phyloP scores from a whole-genome alignment of 2,113 vertebrate species.

The Phaethon lepturus region DNA sequence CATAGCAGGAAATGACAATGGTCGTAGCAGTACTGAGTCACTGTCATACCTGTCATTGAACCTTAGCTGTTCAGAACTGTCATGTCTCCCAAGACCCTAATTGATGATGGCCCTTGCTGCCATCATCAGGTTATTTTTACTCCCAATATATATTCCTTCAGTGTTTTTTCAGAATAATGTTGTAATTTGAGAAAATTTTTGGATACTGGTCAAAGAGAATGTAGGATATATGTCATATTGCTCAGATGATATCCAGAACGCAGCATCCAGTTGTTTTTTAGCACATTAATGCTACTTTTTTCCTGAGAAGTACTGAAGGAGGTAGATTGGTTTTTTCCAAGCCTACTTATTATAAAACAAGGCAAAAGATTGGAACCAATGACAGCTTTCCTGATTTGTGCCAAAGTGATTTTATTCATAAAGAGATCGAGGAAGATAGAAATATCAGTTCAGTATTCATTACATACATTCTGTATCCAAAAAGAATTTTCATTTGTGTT shows the following conservation, averaged over 20 bases:
- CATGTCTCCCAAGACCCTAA: neutral
- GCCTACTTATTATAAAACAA: neutral
- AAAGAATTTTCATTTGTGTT: neutral
- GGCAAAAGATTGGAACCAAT: neutral
- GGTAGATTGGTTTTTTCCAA: too few relatives aligned
- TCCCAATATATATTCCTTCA: neutral
- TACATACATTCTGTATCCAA: neutral
- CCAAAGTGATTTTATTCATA: neutral
- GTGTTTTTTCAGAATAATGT: neutral
- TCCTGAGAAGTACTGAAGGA: neutral
- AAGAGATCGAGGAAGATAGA: neutral
- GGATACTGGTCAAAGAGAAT: accelerated
- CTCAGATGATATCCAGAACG: neutral
- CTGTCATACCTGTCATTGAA: neutral
- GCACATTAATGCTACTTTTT: neutral
- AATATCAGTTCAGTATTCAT: neutral
- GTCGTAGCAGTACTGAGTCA: neutral
- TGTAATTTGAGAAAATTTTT: neutral
- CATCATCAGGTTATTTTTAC: neutral
- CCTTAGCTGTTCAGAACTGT: neutral
- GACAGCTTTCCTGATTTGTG: neutral
- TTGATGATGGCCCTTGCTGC: neutral
- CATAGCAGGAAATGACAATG: neutral
- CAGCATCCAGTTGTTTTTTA: neutral
- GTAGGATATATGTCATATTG: neutral